phyloP scores from a whole-genome alignment of 2,888 invertebrate species.

The Anorthoa munda region DNA sequence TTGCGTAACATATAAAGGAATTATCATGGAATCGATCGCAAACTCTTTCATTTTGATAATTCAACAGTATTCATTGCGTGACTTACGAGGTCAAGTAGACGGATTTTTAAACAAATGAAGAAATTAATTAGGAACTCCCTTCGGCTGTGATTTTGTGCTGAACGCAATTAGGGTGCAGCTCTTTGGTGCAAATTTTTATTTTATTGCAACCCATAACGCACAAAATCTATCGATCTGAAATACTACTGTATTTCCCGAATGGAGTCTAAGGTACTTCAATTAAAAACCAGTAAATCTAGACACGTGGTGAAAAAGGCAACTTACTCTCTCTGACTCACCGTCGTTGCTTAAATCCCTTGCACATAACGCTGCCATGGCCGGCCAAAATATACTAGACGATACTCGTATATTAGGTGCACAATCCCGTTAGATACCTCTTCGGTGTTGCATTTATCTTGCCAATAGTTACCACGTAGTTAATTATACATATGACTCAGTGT shows the following conservation, averaged over 20 bases:
- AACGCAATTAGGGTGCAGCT: too few species aligned
- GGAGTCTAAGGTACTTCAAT: background rate
- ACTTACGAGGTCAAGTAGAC: too few species aligned
- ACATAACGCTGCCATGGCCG: background rate
- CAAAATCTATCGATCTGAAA: conserved; percentile 4
- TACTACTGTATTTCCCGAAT: conserved; percentile 5
- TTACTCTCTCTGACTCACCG: background rate
- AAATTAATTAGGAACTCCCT: too few species aligned
- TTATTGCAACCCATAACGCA: background rate
- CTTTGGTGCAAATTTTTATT: too few species aligned
- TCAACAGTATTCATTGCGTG: too few species aligned
- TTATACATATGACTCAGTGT: conserved; percentile 29
- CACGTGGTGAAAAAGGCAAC: background rate
- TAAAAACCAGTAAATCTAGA: conserved; percentile 5
- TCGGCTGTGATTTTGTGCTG: too few species aligned
- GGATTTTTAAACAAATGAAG: too few species aligned
- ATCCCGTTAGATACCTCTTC: conserved; percentile 9
- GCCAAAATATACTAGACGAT: conserved; percentile 4
- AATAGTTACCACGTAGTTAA: conserved; percentile 20
- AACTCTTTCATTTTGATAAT: too few species aligned
- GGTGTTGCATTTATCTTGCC: conserved; percentile 23
- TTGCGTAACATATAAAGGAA: too few species aligned
- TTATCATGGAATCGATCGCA: too few species aligned
- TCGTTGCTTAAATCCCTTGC: background rate
- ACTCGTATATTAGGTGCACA: background rate